Conservation (phyloP, 2,888 invertebrate species). For the Ichneumoninae sp. region DNA sequence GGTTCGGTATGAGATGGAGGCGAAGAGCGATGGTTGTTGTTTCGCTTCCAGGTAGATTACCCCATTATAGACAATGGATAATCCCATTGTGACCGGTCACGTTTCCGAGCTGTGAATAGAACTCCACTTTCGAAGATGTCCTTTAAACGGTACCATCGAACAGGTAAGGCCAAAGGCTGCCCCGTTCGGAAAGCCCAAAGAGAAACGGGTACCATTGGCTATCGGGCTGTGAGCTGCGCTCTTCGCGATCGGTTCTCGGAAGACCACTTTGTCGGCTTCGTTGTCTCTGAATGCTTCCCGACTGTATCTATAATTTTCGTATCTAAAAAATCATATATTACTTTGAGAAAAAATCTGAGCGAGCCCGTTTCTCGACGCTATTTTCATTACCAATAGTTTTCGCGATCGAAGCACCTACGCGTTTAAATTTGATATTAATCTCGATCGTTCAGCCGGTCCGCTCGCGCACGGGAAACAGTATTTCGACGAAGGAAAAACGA, state of each 20-base stretch:
- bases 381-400: neutral
- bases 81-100: constrained; percentile 74
- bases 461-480: neutral
- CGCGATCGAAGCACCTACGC: neutral
- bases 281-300: constrained; percentile 12
- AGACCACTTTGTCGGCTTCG: constrained; percentile 44
- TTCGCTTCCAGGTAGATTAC: constrained; percentile 70
- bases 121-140: constrained; percentile 40
- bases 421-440: neutral
- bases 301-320: neutral
- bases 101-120: constrained; percentile 66
- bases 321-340: neutral
- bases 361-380: neutral
- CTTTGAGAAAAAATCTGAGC: neutral
- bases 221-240: neutral
- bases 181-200: constrained; percentile 63
- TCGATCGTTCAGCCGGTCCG: neutral
- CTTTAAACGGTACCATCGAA: constrained; percentile 66
- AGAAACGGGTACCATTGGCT: constrained; percentile 21
- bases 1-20: constrained; percentile 18
- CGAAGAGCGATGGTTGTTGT: constrained; percentile 55
- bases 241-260: constrained; percentile 71
- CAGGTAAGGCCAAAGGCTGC: constrained; percentile 56
- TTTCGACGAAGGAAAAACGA: constrained; percentile 40
- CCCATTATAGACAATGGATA: constrained; percentile 69